These are phyloP conservation scores for Melangyna quadrimaculata DNA, from an alignment of 2,888 invertebrate species.

Conservation along the genomic window DNA sequence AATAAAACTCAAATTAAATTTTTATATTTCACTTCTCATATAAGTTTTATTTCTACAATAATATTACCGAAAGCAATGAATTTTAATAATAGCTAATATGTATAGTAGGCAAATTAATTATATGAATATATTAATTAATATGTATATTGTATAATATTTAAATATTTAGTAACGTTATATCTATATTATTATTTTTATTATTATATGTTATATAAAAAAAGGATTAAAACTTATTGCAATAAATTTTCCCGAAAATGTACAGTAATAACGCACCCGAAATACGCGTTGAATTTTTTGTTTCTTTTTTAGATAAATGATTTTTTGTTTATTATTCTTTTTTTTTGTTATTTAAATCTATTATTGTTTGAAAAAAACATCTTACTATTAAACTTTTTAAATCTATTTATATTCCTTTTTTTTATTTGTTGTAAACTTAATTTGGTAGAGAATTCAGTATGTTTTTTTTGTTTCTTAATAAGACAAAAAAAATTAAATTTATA, in stretches of 20 bases:
- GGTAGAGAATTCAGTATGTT: slow-evolving; percentile 55
- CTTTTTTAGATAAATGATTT: slow-evolving; percentile 24
- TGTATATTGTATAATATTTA: slow-evolving; percentile 48
- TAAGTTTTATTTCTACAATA: slow-evolving; percentile 58
- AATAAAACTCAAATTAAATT: background rate
- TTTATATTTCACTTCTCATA: slow-evolving; percentile 69
- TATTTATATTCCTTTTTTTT: slow-evolving; percentile 36
- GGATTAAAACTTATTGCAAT: slow-evolving; percentile 64
- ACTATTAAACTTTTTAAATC: slow-evolving; percentile 52
- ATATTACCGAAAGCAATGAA: slow-evolving; percentile 56
- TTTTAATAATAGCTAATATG: slow-evolving; percentile 53
- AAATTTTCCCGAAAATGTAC: slow-evolving; percentile 62
- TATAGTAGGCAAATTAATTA: slow-evolving; percentile 55
- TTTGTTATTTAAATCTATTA: slow-evolving; percentile 68
- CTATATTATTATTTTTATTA: slow-evolving; percentile 47
- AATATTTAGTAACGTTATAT: slow-evolving; percentile 67
- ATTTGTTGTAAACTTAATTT: slow-evolving; percentile 41
- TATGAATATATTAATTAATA: slow-evolving; percentile 55
- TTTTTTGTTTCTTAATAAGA: slow-evolving; percentile 45
- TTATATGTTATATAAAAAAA: slow-evolving; percentile 50
- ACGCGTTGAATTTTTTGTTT: slow-evolving; percentile 37
- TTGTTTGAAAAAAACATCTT: slow-evolving; percentile 51
- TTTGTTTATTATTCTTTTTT: slow-evolving; percentile 34
- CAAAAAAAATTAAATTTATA: slow-evolving; percentile 45
- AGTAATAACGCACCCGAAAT: slow-evolving; percentile 56